A percentile compares a stretch with the other conserved stretches of the same genome.
phyloP scores from a whole-genome alignment of 1,140 invertebrate genomes.

The Drosophila oshimai region DNA sequence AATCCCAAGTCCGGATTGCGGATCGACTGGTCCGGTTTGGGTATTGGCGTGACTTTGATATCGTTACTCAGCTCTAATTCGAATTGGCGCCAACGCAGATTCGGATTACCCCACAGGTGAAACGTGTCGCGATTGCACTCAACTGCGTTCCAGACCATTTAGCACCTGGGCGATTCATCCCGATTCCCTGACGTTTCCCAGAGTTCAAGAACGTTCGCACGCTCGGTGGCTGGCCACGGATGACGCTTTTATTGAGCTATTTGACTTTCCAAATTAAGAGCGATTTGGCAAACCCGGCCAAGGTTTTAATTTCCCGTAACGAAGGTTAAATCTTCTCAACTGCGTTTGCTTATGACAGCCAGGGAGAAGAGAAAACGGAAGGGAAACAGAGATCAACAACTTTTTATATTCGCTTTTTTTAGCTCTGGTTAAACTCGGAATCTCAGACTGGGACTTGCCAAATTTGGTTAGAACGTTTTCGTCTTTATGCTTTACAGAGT shows the following conservation, averaged over 20 bases:
- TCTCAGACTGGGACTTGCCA: slow-evolving; percentile 43
- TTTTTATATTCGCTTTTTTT: slow-evolving; percentile 7
- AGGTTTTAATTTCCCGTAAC: slow-evolving; percentile 69
- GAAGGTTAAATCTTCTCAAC: no score
- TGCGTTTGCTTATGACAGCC: slow-evolving; percentile 35
- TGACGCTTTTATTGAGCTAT: slow-evolving; percentile 45
- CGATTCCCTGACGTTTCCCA: slow-evolving; percentile 7
- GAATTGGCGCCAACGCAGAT: slow-evolving; percentile 55
- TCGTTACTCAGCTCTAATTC: slow-evolving; percentile 63
- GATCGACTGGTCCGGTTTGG: slow-evolving; percentile 59
- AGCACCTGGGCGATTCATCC: slow-evolving; percentile 41
- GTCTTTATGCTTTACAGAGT: slow-evolving; percentile 45
- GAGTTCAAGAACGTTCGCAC: slow-evolving; percentile 71
- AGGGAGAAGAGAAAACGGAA: slow-evolving; percentile 6
- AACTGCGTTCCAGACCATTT: slow-evolving; percentile 63
- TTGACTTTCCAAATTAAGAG: slow-evolving; percentile 42
- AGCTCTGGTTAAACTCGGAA: slow-evolving; percentile 9
- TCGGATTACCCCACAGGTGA: slow-evolving; percentile 13
- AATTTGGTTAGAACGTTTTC: slow-evolving; percentile 60
- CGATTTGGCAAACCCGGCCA: slow-evolving; percentile 51
- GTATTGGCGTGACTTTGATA: slow-evolving; percentile 25
- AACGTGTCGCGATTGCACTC: slow-evolving; percentile 16
- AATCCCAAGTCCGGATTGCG: slow-evolving; percentile 34
- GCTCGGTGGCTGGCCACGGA: slow-evolving; percentile 9
- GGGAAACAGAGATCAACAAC: slow-evolving; percentile 17